Base-by-base conservation (phyloP, 2,113 vertebrate species). In the Sapajus apella region DNA sequence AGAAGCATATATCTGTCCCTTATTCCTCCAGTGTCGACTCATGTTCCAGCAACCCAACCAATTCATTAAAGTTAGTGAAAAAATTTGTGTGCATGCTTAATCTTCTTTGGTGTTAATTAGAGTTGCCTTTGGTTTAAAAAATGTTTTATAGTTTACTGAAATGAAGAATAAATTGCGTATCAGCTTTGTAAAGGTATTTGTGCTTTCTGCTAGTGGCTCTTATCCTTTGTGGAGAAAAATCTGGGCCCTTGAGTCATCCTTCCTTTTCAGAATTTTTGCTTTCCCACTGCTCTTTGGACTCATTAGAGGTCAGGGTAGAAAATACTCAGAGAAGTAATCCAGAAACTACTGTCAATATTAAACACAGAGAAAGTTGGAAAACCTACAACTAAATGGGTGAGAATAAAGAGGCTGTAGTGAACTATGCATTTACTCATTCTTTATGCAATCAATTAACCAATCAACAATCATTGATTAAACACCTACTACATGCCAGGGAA, bases 91-190 rank as follows among this genome's bases (percentile, higher is more conserved):
- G 70, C 64, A 70, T 37, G 64, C 37, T 76, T 97, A 87, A 96
- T 96, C 92, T 95, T 90, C 94, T 96, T 90, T 79, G 94, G 90
- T 86, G 90, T 92, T 98, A 94, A 97, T 97, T 97, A 97, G 47
- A 87, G 52, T 91, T 95, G 85, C 87, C 72, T 92, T 87, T 81
- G 81, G 76, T 84, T 90, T 87, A 55, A 87, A 93, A 93, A 79
- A 86, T 66, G 80, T 73, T 91, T 90, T n/a, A 64, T 76, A 64
- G 87, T 84, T 90, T 88, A 52, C 9, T 37, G 85, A 95, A 77
- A 56, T 47, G 30, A 90, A 91, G 96, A 94, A 93, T 47, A 89
- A 92, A 77, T 88, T 85, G 56, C 81, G 23, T 85, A 77, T 92
- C 40, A 11, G 64, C 45, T 90, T 72, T 85, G 50, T n/a, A 66